Base-by-base conservation (phyloP, 1,140 invertebrate species). In the Zaprionus camerounensis region DNA sequence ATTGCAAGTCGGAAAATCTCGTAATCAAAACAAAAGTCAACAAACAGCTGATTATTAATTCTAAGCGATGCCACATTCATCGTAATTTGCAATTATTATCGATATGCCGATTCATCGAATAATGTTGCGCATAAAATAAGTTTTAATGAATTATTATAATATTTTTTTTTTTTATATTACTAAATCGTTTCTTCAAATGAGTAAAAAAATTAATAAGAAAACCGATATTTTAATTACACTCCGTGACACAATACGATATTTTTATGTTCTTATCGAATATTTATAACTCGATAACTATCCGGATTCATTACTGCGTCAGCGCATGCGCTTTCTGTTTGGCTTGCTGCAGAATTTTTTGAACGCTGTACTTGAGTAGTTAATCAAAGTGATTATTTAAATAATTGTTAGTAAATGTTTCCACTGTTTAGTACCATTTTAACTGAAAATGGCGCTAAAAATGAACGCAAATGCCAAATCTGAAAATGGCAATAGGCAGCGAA, bases 11-110 rank as follows among this genome's bases (percentile, higher is more conserved):
- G 17, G 63, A 68, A 58, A 53, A 85, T 86, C 76, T 86, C 83
- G 80, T 86, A 86, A 86, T 80, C 71, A 85, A 87, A 87, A 77
- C 71, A 77, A 76, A 86, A 71, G 67, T 49, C 41, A 34, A 38
- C 76, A 82, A 85, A 58, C 82, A 87, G 83, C 72, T 75, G 72
- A 22, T 38, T 46, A 6, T 38, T 15, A 5, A 1, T 15, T 38
- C 36, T 13, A 4, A 13, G 4, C 53, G 7, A 20, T 31, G 15
- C 9, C 31, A 36, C 55, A 20, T 20, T 41, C 15, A 41, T n/a
- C 38, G 13, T 9, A 24, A 24, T 5, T 13, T 5, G 11, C 20
- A 51, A 22, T 51, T n/a, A 11, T 7, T 71, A 15, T 63, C 31
- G 28, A 26, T 34, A 26, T 20, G 31, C 3, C 5, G 5, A 17